Evolutionary conservation across 2,113 vertebrate species (phyloP), one percentile per base, ranked within the genome.

Genomic region (Lasiurus borealis): DNA sequence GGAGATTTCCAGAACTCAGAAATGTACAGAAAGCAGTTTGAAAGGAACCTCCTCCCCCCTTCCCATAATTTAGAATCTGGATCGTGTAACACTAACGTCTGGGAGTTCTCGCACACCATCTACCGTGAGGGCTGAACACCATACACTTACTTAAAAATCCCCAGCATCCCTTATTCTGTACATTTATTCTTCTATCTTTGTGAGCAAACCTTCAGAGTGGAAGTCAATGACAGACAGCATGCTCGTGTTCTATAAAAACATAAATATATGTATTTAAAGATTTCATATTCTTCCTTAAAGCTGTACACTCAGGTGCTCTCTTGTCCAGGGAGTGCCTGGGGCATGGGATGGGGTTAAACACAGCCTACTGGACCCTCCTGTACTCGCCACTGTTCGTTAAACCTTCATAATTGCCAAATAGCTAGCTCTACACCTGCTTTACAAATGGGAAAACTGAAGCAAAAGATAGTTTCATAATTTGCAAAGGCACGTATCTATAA

Each of bases 1-100:
- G 64, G 91, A 87, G 52, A 50, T 84, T 82, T 91, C 46, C 29
- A 82, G 69, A 84, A 40, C 8, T 50, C 27, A 88, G 34, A 68
- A 71, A 81, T 64, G 27, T 48, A 75, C 88, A 52, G 12, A 90
- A 57, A 85, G 31, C 8, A 6, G 68, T 92, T 94, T 66, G 34
- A 90, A 80, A 77, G 21, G 76, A 52, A 34, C 6, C 3, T 5
- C 27, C 5, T 31, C 11, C n/a, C 5, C 27, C 3, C 9, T 19
- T 73, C 18, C 46, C 1, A 36, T 71, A 85, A 48, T 68, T 76
- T 4, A 68, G 9, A 82, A 57, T 52, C n/a, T 83, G 31, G 14
- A 29, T 77, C 34, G 1, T 40, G 52, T 16, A 72, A 72, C 88
- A 48, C 8, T 93, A 31, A 77, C 50, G 18, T 25, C 31, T 64